Base-by-base conservation (phyloP, 2,113 vertebrate genomes). In the Hypocryptadius cinnamomeus region DNA sequence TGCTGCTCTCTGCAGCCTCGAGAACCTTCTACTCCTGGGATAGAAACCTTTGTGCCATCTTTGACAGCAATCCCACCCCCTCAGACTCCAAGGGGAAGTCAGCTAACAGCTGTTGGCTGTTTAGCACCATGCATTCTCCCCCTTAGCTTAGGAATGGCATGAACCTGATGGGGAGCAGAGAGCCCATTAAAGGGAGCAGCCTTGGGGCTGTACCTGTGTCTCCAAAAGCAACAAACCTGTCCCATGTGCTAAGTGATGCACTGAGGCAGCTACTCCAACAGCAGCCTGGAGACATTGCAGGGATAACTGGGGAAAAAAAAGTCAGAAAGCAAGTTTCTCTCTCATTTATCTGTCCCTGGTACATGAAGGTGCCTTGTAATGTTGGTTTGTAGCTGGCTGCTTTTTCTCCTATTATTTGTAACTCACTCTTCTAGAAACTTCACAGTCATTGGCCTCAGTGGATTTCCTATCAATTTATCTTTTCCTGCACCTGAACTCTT, bases 81-180 rank as follows among this genome's bases (percentile, higher is more conserved):
- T 81, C 70, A 45, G 63, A 23, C 22, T 63, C 50, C 50, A 33
- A 42, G 25, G n/a, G 37, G 35, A 53, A 79, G 5, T 12, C 87
- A 94, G 57, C 24, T 31, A 37, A 3, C 8, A 90, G 65, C 35
- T 69, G 8, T 3, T 74, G 74, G 39, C 48, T 1, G 0, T 57
- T 76, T 5, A 23, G 40, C 60, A 57, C 31, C 85, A 48, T 31
- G 44, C 8, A 0, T 40, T 65, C 3, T 1, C 27, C 7, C 31
- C 21, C n/a, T 71, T 42, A 45, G 74, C 66, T 76, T 37, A 40
- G 66, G 66, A 85, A 57, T 15, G 48, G 25, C 27, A 40, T 2
- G 4, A 65, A 18, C 0, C 0, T 0, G 12, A 13, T 11, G 27
- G 73, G 59, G 45, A 93, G 51, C 79, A 80, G 83, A 37, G 53